Evolutionary conservation across 2,888 invertebrate genomes (phyloP), one percentile per base, ranked within the genome.

Genomic region (Chrysomela aeneicollis): DNA sequence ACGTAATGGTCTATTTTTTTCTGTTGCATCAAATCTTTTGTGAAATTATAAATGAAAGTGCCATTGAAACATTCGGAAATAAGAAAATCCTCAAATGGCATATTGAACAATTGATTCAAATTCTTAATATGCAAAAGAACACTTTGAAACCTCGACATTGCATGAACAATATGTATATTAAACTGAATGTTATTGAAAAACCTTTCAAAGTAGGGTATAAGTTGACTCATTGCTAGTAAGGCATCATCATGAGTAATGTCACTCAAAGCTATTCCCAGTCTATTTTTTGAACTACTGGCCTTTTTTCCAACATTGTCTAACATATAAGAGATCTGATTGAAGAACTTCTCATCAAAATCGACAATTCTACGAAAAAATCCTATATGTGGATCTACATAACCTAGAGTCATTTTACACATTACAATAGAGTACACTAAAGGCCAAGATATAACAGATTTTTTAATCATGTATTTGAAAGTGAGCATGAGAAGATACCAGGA

Each of bases 11-110:
- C 71, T 26, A 76, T 57, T 59, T 74, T 71, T 18, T 64, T 71
- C 58, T 75, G 66, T 72, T 79, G 77, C 66, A 86, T 86, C 53
- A 93, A 84, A 80, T 88, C 87, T 26, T 82, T 81, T 63, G 88
- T 88, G 26, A 91, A 81, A 82, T 93, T 93, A 74, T 93, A 93
- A 0, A 91, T 78, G 80, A 93, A 89, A 0, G 92, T 90, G 0
- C 93, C 93, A 80, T 92, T 90, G 71, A 87, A 92, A 66, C 88
- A 84, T 73, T 88, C 87, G n/a, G 86, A 86, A 75, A 90, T 85
- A 37, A 84, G 82, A 47, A 87, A 85, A 69, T 83, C 80, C 37
- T 84, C 77, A 75, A 88, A 88, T 0, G 90, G 90, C 63, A 81
- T 84, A 62, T 86, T 83, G 55, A 93, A 85, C 42, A 93, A 76